Evolutionary conservation across 2,888 invertebrate species (phyloP).

Genomic region (Strigamia maritima): DNA sequence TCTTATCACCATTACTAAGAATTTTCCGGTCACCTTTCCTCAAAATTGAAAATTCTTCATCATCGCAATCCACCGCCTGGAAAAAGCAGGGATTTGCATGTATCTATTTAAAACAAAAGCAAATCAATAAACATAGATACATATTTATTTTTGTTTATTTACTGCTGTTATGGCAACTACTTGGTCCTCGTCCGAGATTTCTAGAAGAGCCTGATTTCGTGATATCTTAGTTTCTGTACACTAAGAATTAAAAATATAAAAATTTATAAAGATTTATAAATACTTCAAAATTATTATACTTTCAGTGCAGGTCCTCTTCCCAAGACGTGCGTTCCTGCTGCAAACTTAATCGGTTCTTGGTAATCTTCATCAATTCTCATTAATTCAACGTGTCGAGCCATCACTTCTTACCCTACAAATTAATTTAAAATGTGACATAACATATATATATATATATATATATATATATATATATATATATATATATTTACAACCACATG

Average conservation of each 20-base stretch:
- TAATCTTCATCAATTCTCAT: background rate
- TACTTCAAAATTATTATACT: background rate
- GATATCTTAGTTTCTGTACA: background rate
- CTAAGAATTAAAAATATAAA: background rate
- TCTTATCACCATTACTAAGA: background rate
- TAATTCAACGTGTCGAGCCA: background rate
- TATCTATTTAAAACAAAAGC: background rate
- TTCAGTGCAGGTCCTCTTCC: slow-evolving; percentile 1
- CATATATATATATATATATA: too few species aligned
- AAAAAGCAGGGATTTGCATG: background rate
- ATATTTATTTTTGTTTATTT: background rate
- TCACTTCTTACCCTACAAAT: background rate
- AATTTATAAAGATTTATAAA: background rate
- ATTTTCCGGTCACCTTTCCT: background rate
- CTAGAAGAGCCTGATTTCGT: background rate
- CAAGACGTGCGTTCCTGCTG: background rate
- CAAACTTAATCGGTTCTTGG: background rate
- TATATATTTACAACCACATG: too few species aligned
- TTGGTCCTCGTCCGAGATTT: background rate
- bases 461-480: too few species aligned
- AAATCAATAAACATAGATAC: background rate
- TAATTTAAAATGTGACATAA: background rate
- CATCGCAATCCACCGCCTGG: background rate
- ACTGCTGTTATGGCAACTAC: background rate
- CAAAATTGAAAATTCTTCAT: background rate